These are phyloP conservation scores for Encarsia formosa DNA, from an alignment of 2,888 invertebrate genomes.

Conservation along the genomic window DNA sequence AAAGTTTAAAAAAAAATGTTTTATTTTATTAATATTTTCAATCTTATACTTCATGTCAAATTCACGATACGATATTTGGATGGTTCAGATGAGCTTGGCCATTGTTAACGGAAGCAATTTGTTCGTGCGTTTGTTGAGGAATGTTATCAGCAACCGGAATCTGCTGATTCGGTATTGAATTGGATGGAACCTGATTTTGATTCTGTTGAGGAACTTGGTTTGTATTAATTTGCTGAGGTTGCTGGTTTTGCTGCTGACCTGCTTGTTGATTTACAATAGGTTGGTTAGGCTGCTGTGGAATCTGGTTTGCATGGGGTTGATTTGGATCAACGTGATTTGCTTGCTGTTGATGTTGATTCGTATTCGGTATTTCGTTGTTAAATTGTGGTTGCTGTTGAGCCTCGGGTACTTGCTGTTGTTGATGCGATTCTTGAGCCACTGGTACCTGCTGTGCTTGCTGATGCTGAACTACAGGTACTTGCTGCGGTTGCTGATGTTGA, in stretches of 20 bases:
- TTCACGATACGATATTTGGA: conserved; percentile 2
- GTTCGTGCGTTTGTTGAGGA: conserved; percentile 17
- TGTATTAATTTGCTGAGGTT: background rate
- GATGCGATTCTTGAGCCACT: conserved; percentile 25
- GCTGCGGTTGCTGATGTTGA: conserved; percentile 34
- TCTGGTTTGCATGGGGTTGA: background rate
- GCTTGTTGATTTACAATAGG: background rate
- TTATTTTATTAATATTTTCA: no score
- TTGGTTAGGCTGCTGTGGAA: background rate
- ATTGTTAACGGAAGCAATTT: conserved; percentile 17
- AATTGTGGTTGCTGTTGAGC: conserved; percentile 26
- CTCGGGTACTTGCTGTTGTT: conserved; percentile 27
- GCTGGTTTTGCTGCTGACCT: conserved; percentile 1
- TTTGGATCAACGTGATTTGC: no score
- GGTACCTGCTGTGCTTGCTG: conserved; percentile 16
- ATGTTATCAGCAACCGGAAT: conserved; percentile 9
- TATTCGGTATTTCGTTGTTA: background rate
- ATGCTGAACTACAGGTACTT: conserved; percentile 4
- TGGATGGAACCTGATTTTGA: conserved; percentile 3
- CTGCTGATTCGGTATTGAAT: conserved; percentile 7
- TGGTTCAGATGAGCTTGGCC: conserved; percentile 9
- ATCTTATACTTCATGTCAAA: no score
- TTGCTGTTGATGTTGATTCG: conserved; percentile 4
- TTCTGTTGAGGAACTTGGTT: conserved; percentile 28
- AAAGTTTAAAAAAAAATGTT: no score